These are phyloP conservation scores for Monopis laevigella DNA, from an alignment of 2,888 invertebrate species.

Conservation along the genomic window DNA sequence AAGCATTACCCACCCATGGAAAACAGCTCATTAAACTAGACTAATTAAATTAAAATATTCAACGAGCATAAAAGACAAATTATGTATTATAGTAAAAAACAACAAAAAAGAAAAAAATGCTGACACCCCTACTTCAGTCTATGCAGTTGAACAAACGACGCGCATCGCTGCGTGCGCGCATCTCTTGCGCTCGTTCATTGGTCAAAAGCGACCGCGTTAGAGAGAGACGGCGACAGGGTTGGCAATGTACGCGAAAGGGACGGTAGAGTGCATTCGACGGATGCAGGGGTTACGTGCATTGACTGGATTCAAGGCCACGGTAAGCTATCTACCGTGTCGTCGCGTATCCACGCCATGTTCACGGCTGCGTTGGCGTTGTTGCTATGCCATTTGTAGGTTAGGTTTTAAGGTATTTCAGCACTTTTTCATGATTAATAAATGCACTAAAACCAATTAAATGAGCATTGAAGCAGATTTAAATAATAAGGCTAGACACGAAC, in stretches of 20 bases:
- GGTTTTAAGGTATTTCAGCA: too few species aligned
- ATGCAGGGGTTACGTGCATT: slow-evolving; percentile 63
- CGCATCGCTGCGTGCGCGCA: slow-evolving; percentile 56
- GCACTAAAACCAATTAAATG: too few species aligned
- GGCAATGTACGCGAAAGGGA: slow-evolving; percentile 28
- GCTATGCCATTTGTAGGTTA: too few species aligned
- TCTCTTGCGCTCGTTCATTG: slow-evolving; percentile 36
- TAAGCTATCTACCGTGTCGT: slow-evolving; percentile 27
- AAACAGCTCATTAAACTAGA: too few species aligned
- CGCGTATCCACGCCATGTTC: too few species aligned
- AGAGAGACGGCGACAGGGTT: slow-evolving; percentile 27
- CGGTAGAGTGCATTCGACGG: slow-evolving; percentile 44
- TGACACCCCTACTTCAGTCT: slow-evolving; percentile 49
- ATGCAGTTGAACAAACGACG: slow-evolving; percentile 55
- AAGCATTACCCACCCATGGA: too few species aligned
- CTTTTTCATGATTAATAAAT: too few species aligned
- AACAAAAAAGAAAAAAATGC: slow-evolving; percentile 15
- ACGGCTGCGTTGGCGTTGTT: too few species aligned
- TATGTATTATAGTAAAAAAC: slow-evolving; percentile 33
- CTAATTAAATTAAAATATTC: too few species aligned
- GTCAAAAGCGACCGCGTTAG: slow-evolving; percentile 27
- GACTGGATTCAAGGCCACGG: slow-evolving; percentile 60
- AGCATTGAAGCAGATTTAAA: too few species aligned
- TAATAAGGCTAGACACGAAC: too few species aligned
- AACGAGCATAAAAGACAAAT: too few species aligned